phyloP scores from a whole-genome alignment of 2,888 invertebrate genomes.

The Papilio demoleus region DNA sequence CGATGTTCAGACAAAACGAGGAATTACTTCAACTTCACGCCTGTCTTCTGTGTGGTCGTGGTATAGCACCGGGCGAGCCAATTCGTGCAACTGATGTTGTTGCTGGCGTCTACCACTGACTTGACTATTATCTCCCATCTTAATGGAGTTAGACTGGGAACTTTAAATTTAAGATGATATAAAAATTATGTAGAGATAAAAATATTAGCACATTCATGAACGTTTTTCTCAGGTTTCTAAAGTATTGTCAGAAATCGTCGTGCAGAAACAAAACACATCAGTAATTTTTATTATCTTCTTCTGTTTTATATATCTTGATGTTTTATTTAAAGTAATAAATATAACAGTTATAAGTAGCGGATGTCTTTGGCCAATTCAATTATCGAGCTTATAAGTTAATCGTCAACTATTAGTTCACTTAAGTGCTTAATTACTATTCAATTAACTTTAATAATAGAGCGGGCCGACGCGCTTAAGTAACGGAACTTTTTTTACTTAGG shows the following conservation, averaged over 20 bases:
- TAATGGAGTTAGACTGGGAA: too few relatives aligned
- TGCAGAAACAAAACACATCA: not conserved
- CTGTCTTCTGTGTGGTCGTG: too few relatives aligned
- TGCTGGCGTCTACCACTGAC: too few relatives aligned
- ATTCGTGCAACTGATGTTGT: too few relatives aligned
- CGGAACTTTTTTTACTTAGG: not conserved
- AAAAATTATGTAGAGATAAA: too few relatives aligned
- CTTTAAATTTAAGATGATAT: too few relatives aligned
- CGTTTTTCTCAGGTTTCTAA: not conserved
- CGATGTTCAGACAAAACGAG: too few relatives aligned
- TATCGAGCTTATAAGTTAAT: not conserved
- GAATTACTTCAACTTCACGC: too few relatives aligned
- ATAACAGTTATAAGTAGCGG: not conserved
- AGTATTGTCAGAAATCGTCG: not conserved
- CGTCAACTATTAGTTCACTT: not conserved
- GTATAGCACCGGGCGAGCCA: too few relatives aligned
- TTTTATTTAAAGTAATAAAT: not conserved
- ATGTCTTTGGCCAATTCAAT: not conserved
- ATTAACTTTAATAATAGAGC: constrained; percentile 36
- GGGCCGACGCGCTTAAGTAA: constrained; percentile 3
- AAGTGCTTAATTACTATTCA: constrained; percentile 37
- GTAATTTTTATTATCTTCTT: not conserved
- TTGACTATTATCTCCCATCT: too few relatives aligned
- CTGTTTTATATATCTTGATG: not conserved
- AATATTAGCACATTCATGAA: too few relatives aligned